phyloP scores from a whole-genome alignment of 1,140 invertebrate species.

The Monochamus saltuarius region DNA sequence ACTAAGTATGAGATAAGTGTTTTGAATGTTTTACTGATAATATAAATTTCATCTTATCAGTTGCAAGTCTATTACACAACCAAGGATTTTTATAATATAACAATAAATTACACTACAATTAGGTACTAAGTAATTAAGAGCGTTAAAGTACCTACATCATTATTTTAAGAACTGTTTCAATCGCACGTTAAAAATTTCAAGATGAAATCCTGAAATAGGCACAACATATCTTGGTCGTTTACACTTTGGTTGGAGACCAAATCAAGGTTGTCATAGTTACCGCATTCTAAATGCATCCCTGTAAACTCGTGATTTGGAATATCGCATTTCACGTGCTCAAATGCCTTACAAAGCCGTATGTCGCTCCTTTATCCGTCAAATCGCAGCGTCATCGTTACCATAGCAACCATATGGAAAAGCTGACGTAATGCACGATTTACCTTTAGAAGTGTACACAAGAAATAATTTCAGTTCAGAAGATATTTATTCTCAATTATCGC shows the following conservation, averaged over 20 bases:
- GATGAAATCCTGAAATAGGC: conserved; percentile 10
- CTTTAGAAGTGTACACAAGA: no score
- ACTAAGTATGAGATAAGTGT: no score
- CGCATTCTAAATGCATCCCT: conserved; percentile 33
- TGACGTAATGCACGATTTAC: background rate
- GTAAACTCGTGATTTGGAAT: no score
- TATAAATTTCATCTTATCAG: no score
- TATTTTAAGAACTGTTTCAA: background rate
- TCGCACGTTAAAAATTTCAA: no score
- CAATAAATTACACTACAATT: no score
- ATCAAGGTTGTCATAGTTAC: conserved; percentile 43
- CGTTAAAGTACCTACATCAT: background rate
- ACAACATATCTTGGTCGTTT: background rate
- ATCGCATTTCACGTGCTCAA: no score
- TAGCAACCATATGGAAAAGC: conserved; percentile 28
- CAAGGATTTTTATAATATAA: no score
- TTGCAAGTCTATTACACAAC: no score
- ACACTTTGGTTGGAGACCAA: conserved; percentile 15
- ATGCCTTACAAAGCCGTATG: conserved; percentile 22
- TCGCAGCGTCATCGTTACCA: conserved; percentile 46
- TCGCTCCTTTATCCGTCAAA: conserved; percentile 23
- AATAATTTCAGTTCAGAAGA: no score
- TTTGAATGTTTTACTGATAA: no score
- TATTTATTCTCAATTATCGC: no score
- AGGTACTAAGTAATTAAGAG: background rate